phyloP scores from a whole-genome alignment of 2,113 vertebrate genomes.

The Cebus imitator region DNA sequence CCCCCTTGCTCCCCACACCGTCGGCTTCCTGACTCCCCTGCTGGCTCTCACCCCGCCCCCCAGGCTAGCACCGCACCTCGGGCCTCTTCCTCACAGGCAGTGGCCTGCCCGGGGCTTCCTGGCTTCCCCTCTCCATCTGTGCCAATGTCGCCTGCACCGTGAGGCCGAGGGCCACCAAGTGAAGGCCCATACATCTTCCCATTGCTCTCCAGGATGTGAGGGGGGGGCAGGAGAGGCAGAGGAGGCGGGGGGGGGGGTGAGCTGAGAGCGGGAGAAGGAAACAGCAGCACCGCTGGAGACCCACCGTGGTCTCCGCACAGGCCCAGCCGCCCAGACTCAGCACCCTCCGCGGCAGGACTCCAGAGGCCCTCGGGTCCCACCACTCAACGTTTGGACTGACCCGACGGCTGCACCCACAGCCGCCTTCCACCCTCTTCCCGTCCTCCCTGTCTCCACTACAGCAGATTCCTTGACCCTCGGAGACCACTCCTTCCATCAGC shows the following conservation, averaged over 20 bases:
- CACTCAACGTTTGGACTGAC: neutral
- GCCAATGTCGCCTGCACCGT: neutral
- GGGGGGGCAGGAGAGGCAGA: neutral
- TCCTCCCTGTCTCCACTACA: neutral
- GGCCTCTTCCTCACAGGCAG: neutral
- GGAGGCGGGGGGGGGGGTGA: neutral
- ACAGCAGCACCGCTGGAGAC: fast-evolving
- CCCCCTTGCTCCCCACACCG: too few relatives aligned
- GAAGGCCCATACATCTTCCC: neutral
- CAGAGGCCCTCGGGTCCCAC: neutral
- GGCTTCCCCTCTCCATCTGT: neutral
- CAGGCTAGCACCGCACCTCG: fast-evolving
- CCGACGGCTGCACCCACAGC: too few relatives aligned
- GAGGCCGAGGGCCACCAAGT: neutral
- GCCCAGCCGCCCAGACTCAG: neutral
- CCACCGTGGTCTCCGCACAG: too few relatives aligned
- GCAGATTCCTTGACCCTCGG: neutral
- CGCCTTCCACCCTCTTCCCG: too few relatives aligned
- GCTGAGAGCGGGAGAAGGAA: neutral
- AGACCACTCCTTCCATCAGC: neutral
- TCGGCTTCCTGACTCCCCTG: too few relatives aligned
- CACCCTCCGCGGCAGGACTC: fast-evolving
- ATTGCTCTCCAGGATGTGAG: neutral
- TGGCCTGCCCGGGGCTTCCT: neutral
- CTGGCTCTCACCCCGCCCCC: neutral